Conservation (phyloP, 2,113 vertebrate species). For the Onychostoma macrolepis region DNA sequence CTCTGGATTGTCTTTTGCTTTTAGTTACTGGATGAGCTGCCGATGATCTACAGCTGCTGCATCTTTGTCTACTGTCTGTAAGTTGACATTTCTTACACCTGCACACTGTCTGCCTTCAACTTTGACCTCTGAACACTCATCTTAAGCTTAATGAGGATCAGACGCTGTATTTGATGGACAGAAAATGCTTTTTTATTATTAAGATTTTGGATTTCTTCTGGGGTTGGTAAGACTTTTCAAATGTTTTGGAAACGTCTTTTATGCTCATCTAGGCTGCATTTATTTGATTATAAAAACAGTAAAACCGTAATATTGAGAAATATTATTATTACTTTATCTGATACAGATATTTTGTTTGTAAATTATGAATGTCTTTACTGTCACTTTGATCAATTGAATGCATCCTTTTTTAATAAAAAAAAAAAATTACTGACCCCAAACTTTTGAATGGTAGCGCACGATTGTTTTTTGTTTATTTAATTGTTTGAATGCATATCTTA, state of each 20-base stretch:
- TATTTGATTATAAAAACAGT: not conserved
- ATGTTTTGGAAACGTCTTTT: not conserved
- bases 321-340: not conserved
- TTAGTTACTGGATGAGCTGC: conserved; percentile 94
- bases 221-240: not conserved
- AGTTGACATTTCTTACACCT: conserved; percentile 72
- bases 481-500: not conserved
- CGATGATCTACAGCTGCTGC: conserved; percentile 99
- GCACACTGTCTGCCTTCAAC: not conserved
- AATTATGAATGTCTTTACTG: not conserved
- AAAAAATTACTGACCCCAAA: not conserved
- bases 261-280: not conserved
- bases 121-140: not conserved
- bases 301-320: not conserved
- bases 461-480: not conserved
- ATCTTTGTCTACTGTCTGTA: conserved; percentile 98
- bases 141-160: not conserved
- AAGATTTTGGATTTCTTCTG: not conserved
- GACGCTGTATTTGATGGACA: not conserved
- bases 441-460: not conserved
- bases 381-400: not conserved
- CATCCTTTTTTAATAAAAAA: not conserved
- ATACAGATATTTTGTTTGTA: not conserved
- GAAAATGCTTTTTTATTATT: not conserved
- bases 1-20: conserved; percentile 56